A percentile compares a stretch with the other conserved stretches of the same genome.
These are phyloP conservation scores for Heliocidaris erythrogramma DNA, from an alignment of 35 echinoderm and acorn worm genomes.

Conservation along the genomic window DNA sequence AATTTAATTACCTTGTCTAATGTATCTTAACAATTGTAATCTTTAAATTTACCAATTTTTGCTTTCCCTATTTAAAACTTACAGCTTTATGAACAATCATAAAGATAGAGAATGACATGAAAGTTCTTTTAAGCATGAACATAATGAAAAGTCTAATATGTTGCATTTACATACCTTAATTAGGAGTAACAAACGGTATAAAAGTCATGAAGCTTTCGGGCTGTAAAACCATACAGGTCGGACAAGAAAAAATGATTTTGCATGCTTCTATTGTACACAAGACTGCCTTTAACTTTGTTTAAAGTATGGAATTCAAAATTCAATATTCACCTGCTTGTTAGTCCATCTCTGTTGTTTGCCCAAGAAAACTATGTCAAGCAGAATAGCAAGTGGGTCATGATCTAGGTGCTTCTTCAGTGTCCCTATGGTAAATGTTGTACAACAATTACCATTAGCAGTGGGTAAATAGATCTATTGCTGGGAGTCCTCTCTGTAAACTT, in stretches of 20 bases:
- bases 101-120: neutral
- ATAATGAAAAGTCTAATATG: too few relatives aligned
- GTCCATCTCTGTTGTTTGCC: neutral
- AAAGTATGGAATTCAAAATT: neutral
- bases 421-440: constrained; percentile 19
- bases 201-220: too few relatives aligned
- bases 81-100: neutral
- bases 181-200: too few relatives aligned
- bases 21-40: too few relatives aligned
- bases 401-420: neutral
- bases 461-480: constrained; percentile 32
- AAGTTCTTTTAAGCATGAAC: too few relatives aligned
- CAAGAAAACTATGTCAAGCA: constrained; percentile 3
- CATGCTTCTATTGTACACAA: too few relatives aligned
- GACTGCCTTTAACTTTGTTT: neutral
- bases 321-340: neutral
- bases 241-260: too few relatives aligned
- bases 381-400: neutral
- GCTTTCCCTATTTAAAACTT: neutral
- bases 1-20: too few relatives aligned
- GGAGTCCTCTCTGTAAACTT: constrained; percentile 6
- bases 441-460: constrained; percentile 18
- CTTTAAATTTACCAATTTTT: too few relatives aligned
- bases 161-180: too few relatives aligned
- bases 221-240: too few relatives aligned